These are phyloP conservation scores for Oithona nana DNA, from an alignment of 2,888 invertebrate species.

Conservation along the genomic window DNA sequence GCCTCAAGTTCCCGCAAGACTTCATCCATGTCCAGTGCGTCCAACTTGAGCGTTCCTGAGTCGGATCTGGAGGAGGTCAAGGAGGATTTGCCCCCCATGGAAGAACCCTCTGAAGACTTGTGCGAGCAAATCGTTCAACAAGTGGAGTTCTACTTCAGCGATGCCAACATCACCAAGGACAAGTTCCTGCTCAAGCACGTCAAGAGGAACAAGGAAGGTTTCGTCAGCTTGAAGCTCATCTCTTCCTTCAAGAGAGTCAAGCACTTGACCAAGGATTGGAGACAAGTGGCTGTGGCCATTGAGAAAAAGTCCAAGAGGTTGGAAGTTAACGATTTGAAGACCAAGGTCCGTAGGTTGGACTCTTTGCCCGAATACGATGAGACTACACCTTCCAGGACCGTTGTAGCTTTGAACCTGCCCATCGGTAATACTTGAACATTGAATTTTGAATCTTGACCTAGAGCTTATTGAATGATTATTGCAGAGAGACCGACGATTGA, in stretches of 20 bases:
- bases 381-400: constrained; percentile 74
- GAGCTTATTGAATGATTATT: too few relatives aligned
- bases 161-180: constrained; percentile 83
- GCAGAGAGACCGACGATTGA: constrained; percentile 71
- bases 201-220: constrained; percentile 81
- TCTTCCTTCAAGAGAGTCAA: constrained; percentile 89
- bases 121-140: constrained; percentile 54
- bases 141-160: constrained; percentile 88
- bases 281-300: constrained; percentile 70
- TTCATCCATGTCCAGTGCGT: constrained; percentile 9
- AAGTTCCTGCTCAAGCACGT: constrained; percentile 88
- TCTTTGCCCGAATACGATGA: constrained; percentile 76
- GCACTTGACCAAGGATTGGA: constrained; percentile 80
- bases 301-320: constrained; percentile 52
- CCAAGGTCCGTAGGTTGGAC: constrained; percentile 64
- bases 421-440: too few relatives aligned
- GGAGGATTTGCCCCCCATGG: constrained; percentile 18
- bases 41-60: background rate
- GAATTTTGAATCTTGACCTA: too few relatives aligned
- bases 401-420: constrained; percentile 68
- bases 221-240: constrained; percentile 78
- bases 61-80: constrained; percentile 2
- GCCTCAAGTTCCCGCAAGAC: constrained; percentile 1
- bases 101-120: constrained; percentile 49
- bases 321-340: constrained; percentile 73